Conservation (phyloP, 2,888 invertebrate species). For the Oligia strigilis region DNA sequence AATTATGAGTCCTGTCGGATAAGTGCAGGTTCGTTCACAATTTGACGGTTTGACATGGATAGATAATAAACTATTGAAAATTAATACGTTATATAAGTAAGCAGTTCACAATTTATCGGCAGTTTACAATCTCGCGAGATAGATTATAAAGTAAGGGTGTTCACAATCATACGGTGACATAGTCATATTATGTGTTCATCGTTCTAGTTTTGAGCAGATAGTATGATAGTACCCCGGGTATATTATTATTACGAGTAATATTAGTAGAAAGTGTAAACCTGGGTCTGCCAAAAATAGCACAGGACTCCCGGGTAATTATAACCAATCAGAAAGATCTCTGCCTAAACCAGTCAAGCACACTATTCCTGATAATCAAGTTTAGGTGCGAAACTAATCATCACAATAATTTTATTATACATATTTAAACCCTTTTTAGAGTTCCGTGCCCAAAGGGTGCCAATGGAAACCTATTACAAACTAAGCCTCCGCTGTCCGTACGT, state of each 20-base stretch:
- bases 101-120: background rate
- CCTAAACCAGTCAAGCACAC: background rate
- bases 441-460: background rate
- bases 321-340: background rate
- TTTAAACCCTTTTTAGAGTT: background rate
- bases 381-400: background rate
- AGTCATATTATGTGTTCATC: constrained; percentile 21
- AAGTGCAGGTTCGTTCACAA: background rate
- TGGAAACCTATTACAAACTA: background rate
- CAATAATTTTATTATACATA: background rate
- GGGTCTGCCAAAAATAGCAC: background rate
- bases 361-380: background rate
- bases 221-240: constrained; percentile 22
- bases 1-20: background rate
- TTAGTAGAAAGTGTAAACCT: constrained; percentile 19
- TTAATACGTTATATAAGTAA: background rate
- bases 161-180: background rate
- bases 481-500: background rate
- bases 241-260: constrained; percentile 19
- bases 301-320: background rate
- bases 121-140: background rate
- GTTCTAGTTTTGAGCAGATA: constrained; percentile 15
- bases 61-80: background rate
- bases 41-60: background rate
- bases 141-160: background rate